phyloP scores from a whole-genome alignment of 2,888 invertebrate species.

The Timandra comae region DNA sequence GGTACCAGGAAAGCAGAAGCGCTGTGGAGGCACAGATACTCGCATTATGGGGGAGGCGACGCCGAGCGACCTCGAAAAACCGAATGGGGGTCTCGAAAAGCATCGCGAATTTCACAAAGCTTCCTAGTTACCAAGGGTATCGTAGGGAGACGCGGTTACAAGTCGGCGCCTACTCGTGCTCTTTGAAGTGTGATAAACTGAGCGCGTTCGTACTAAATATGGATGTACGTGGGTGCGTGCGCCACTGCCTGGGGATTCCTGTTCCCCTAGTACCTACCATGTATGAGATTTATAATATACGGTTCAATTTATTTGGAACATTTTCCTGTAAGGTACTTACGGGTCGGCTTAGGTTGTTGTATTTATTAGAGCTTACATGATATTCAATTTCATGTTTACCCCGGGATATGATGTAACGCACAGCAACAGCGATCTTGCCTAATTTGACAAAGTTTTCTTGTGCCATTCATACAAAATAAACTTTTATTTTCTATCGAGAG shows the following conservation, averaged over 20 bases:
- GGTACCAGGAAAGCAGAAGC: conserved; percentile 34
- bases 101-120: conserved; percentile 71
- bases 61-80: conserved; percentile 68
- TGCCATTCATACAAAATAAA: too few species aligned
- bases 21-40: conserved; percentile 34
- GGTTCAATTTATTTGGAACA: conserved; percentile 10
- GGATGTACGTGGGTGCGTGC: conserved; percentile 49
- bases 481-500: too few species aligned
- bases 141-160: conserved; percentile 58
- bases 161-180: conserved; percentile 55
- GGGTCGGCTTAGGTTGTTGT: not conserved
- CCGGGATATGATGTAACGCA: too few species aligned
- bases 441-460: too few species aligned
- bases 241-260: conserved; percentile 33
- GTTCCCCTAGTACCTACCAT: conserved; percentile 16
- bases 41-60: conserved; percentile 41
- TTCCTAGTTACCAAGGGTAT: conserved; percentile 57
- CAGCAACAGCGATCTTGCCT: too few species aligned
- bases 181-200: conserved; percentile 72
- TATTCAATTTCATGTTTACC: too few species aligned
- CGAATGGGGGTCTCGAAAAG: conserved; percentile 64
- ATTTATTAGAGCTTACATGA: too few species aligned
- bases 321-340: not conserved
- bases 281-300: conserved; percentile 21
- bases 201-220: conserved; percentile 53